Base-by-base conservation (phyloP, 1,140 invertebrate species). In the Leptinotarsa defecta region DNA sequence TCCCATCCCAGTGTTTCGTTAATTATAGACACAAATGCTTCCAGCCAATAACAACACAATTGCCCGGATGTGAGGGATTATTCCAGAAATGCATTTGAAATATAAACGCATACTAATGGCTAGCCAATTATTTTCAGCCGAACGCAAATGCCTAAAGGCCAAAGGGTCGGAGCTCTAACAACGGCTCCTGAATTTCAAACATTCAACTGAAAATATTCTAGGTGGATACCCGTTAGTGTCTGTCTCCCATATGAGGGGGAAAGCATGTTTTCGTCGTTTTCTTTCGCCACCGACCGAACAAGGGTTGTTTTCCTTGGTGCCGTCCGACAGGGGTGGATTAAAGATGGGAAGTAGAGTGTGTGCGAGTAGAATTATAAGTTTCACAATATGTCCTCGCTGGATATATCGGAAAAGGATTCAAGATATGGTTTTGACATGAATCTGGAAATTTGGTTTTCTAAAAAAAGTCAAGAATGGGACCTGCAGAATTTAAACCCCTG, bases 51-150 rank as follows among this genome's bases (percentile, higher is more conserved):
- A 57, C 52, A 57, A 57, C 52, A 57, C 52, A 57, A 4, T 17
- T 57, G 15, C 13, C 52, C 52, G 52, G 15, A 6, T 57, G 15
- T 57, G 52, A 43, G 52, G 52, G 52, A 57, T 57, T 57, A 57
- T 57, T 57, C 52, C 52, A 57, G 52, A 57, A 19, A 57, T 57
- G 52, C 52, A 57, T 57, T 19, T 15, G 52, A 57, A 57, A 57
- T 57, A 57, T 57, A 57, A 57, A 57, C 52, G 52, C 52, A 57
- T 57, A 57, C 52, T 57, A 57, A 57, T 57, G 52, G 52, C 52
- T 19, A 19, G 52, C 52, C 52, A 57, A 57, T 57, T 57, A 57
- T 57, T 57, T 57, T 57, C 52, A n/a, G 52, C 6, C 13, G 13
- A 19, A 57, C 52, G 52, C 52, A 57, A 17, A 57, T 57, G 52